Base-by-base conservation (phyloP, 2,888 invertebrate species). In the Chelonus formosanus region DNA sequence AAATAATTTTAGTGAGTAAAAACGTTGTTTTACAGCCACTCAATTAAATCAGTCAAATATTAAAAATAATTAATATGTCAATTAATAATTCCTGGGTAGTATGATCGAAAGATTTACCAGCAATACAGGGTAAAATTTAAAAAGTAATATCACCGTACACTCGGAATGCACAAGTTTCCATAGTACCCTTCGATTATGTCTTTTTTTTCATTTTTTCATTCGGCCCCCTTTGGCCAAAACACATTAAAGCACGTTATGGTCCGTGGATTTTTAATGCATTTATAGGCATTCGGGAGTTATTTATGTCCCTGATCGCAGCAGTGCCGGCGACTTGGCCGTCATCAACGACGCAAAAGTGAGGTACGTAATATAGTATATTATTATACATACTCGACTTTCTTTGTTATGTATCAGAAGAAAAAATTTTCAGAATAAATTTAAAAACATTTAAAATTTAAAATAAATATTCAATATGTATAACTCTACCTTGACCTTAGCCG, bases 261-360 rank as follows among this genome's bases (percentile, higher is more conserved):
- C 75, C 77, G 79, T 76, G 77, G 77, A 77, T 76, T 78, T 78
- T 77, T 76, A 78, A 77, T 76, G 77, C 79, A 78, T 78, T 79
- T 80, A 78, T 75, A 78, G 77, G 76, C 76, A 77, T 79, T 78
- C 76, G 76, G 68, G 73, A 75, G 78, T 79, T 80, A 79, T 80
- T 79, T 79, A 79, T 79, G 78, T 74, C 71, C 69, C 73, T 70
- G 71, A 68, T 70, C 67, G 67, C 67, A 61, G 45, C 54, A 32
- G 40, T 54, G 31, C 40, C 59, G 59, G 59, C 50, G 50, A 50
- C 40, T 32, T 8, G 34, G 53, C 40, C 61, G 61, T 61, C 59
- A 35, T 47, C 43, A 43, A 31, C 44, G 53, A 53, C 53, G 32
- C 52, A 52, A 61, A 40, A 40, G 40, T 40, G 6, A 40, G 40